Evolutionary conservation across 2,888 invertebrate genomes (phyloP), one percentile per base, ranked within the genome.

Genomic region (Caenorhabditis panamensis): DNA sequence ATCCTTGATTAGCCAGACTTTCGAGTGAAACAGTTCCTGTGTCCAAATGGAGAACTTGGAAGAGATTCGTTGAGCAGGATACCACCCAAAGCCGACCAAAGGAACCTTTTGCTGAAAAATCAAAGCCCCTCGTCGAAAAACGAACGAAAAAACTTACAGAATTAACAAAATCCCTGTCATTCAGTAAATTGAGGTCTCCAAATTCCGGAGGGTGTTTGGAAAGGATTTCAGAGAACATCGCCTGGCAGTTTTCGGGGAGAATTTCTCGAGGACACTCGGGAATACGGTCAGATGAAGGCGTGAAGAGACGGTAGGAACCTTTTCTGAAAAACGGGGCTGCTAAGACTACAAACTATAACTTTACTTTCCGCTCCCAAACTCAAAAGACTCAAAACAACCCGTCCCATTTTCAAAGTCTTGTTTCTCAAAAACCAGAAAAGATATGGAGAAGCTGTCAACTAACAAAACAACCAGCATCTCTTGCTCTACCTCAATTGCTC

Each of bases 191-290:
- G 1, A 64, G 9, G 31, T 82, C 82, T 6, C 73, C 77, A 24
- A 78, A 58, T 20, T 63, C 64, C 8, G 82, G 82, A 2, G 76
- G 72, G 47, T 72, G 62, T 24, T 58, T 49, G 0, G 68, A 20
- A 2, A 82, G 54, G 37, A 82, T 82, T 54, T 82, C 73, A 22
- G 67, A 28, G 49, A 77, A 82, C 6, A 82, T 51, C 1, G 68
- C n/a, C 4, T 26, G 16, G 49, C 82, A 82, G 22, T 53, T 58
- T 0, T 63, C 49, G 22, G 49, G 20, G 16, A 53, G 5, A 20
- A 82, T 78, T n/a, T 82, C 77, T 1, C 41, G 68, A 6, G 82
- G 82, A 64, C 82, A 82, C 44, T 82, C 82, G 9, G 82, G 82
- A 24, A 82, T 22, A n/a, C 82, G 72, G 20, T 82, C 77, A 2